phyloP scores from a whole-genome alignment of 2,797 vertebrate genomes.

The Sebastes cheni region DNA sequence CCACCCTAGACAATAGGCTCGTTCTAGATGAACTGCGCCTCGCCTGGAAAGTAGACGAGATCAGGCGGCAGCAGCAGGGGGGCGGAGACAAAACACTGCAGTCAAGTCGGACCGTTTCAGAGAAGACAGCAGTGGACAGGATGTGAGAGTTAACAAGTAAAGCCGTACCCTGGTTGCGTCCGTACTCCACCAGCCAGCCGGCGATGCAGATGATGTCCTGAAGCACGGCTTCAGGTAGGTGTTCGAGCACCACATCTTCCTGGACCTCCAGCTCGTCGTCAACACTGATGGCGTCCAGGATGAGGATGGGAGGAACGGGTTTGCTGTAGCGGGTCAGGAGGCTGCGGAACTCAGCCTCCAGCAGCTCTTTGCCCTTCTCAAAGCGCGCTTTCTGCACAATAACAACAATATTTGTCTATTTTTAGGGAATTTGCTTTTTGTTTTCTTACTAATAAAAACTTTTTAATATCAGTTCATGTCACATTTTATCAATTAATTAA shows the following conservation, averaged over 20 bases:
- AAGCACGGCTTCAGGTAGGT: slow-evolving; percentile 90
- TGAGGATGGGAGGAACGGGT: slow-evolving; percentile 92
- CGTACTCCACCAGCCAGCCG: slow-evolving; percentile 95
- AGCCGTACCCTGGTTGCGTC: slow-evolving; percentile 92
- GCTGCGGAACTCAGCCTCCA: slow-evolving; percentile 94
- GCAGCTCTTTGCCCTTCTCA: slow-evolving; percentile 94
- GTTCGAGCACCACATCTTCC: slow-evolving; percentile 91
- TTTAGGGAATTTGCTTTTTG: not conserved
- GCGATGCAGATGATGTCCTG: slow-evolving; percentile 93
- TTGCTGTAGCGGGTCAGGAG: slow-evolving; percentile 94
- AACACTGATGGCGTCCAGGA: slow-evolving; percentile 90
- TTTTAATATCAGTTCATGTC: not conserved
- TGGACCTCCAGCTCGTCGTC: slow-evolving; percentile 94
- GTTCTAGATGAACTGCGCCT: too few relatives aligned
- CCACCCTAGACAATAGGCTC: too few relatives aligned
- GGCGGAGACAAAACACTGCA: too few relatives aligned
- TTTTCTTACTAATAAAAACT: not conserved
- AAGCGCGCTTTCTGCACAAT: slow-evolving; percentile 91
- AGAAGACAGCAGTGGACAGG: not conserved
- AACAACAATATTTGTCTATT: not conserved
- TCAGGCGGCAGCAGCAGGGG: too few relatives aligned
- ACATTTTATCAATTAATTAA: too few relatives aligned
- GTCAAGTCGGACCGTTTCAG: too few relatives aligned
- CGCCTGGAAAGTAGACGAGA: too few relatives aligned
- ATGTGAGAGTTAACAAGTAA: not conserved